These are phyloP conservation scores for Hippocampus kuda DNA, from an alignment of 2,797 vertebrate species.

Conservation along the genomic window DNA sequence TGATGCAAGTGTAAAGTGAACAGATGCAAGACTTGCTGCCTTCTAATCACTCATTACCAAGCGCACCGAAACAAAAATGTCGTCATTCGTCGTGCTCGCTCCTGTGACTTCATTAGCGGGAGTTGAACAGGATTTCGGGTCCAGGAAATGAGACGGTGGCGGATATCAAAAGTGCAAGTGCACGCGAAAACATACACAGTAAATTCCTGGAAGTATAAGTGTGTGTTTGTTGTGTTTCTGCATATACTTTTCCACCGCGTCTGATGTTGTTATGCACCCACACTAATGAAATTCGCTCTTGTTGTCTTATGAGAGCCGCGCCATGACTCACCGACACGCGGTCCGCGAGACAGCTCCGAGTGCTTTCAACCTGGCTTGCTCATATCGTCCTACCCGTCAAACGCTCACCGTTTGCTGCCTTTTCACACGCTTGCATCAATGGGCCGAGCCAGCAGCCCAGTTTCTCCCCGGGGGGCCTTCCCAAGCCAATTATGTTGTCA, in stretches of 20 bases:
- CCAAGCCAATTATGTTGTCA: constrained; percentile 41
- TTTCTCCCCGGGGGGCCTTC: constrained; percentile 18
- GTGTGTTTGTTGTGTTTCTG: neutral
- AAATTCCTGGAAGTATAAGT: neutral
- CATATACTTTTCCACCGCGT: constrained; percentile 4
- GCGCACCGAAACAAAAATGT: constrained; percentile 14
- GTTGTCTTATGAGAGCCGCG: constrained; percentile 22
- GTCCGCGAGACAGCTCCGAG: constrained; percentile 14
- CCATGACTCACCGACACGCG: constrained; percentile 32
- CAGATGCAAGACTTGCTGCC: constrained; percentile 32
- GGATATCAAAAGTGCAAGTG: neutral
- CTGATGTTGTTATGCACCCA: constrained; percentile 30
- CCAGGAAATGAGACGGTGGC: neutral
- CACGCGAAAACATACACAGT: neutral
- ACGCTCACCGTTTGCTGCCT: constrained; percentile 5
- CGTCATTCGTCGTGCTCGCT: neutral
- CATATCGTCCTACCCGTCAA: neutral
- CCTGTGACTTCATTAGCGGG: neutral
- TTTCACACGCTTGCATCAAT: constrained; percentile 7
- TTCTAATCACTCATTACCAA: constrained; percentile 5
- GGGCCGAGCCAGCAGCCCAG: neutral
- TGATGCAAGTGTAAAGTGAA: constrained; percentile 51
- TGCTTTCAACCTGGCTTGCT: constrained; percentile 28
- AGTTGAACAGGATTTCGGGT: neutral
- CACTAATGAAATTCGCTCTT: constrained; percentile 32